Base-by-base conservation (phyloP, 2,888 invertebrate species). In the Drosophila multiciliata region DNA sequence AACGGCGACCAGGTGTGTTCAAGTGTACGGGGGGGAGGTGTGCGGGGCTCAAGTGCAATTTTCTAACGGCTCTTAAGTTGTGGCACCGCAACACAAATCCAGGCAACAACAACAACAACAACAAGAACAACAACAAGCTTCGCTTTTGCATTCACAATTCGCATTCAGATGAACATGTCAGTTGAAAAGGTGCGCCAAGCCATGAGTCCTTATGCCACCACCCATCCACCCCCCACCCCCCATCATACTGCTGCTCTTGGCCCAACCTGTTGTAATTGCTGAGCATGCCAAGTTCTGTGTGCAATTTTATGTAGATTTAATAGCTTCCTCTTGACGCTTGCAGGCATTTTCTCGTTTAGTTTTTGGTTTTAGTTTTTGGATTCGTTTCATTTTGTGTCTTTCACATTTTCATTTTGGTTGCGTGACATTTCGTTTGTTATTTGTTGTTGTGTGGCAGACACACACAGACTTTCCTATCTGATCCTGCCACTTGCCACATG, bases 111-210 rank as follows among this genome's bases (percentile, higher is more conserved):
- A 59, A 57, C 80, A 62, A 60, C 64, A 62, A 26, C 35, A 59
- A 57, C 80, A 62, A 60, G 62, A 62, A 29, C 26, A 58, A 57
- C 20, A 35, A 74, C 53, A 23, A 45, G 45, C 45, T 45, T 23
- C 15, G 45, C 45, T 23, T 45, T 23, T 66, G 45, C 66, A 66
- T 45, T 68, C 59, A 62, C 65, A 68, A 32, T 66, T 83, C 79
- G 76, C 84, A 87, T 87, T 89, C 90, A 85, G 85, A 86, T 86
- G 85, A 89, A 89, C 88, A 82, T 89, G 89, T 87, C 89, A 86
- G 88, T 66, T 75, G 66, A 58, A 60, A 73, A 89, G 88, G 82
- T 89, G 87, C 71, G 77, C 71, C 76, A 74, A 49, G 63, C 69
- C 33, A 53, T 35, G 9, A 49, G 54, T 58, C 70, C 68, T 53